Base-by-base conservation (phyloP, 1,140 invertebrate species). In the Uloborus diversus region DNA sequence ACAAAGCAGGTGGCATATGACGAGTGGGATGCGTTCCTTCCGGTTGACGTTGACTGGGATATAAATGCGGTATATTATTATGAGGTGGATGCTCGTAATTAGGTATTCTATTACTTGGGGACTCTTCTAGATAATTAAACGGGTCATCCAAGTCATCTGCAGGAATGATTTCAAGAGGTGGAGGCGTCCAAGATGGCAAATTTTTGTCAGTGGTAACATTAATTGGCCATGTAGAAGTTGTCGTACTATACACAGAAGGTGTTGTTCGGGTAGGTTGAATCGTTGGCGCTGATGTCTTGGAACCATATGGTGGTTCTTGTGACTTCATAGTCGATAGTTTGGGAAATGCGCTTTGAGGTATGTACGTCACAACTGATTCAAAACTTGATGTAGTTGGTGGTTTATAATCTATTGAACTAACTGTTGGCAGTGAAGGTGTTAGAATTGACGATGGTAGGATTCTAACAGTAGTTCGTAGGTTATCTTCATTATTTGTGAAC, bases 121-220 rank as follows among this genome's bases (percentile, higher is more conserved):
- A 66, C 33, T 79, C 64, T 17, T 79, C 76, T 49, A 79, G 65
- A 4, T 57, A n/a, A 51, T 79, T 79, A 9, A 65, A 57, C 3
- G 64, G 33, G 13, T 78, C 73, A 2, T 79, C 76, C 23, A 68
- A 42, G 27, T 78, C 75, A 49, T 79, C 76, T 3, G 62, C 53
- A 27, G 76, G 76, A n/a, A 79, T 79, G 13, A 79, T 79, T 61
- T 79, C 76, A 23, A 79, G 65, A 1, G 76, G 64, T 23, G 76
- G 76, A 17, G 64, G 76, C 1, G 76, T 79, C 76, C 76, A 79
- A 4, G 76, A 68, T 33, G 76, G 76, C 2, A 33, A 30, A 17
- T 20, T n/a, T n/a, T 66, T 78, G 3, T 65, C 61, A 13, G 49
- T 32, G 9, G 23, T 14, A 66, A 51, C 66, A 4, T 5, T 42